Evolutionary conservation across 2,797 vertebrate species (phyloP).

Genomic region (Rhadinocentrus ornatus): DNA sequence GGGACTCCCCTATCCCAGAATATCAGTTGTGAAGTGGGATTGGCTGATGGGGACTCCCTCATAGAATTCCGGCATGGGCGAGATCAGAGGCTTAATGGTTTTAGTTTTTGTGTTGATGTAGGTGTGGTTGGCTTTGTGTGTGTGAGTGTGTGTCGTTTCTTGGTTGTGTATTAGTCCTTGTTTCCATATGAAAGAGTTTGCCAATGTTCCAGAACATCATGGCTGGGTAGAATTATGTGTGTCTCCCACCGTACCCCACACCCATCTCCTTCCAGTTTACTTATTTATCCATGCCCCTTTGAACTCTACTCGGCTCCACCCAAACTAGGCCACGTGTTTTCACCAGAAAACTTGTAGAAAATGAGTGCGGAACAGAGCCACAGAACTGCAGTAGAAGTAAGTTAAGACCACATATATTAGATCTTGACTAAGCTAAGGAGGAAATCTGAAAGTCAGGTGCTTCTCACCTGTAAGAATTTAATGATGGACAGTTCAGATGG

Average conservation of each 20-base stretch:
- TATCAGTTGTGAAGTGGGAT: slow-evolving; percentile 39
- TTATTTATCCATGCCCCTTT: slow-evolving; percentile 30
- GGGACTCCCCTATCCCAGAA: slow-evolving; percentile 57
- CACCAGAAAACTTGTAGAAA: slow-evolving; percentile 4
- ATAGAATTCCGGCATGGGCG: slow-evolving; percentile 28
- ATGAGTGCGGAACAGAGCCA: neutral
- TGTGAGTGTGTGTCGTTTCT: slow-evolving; percentile 3
- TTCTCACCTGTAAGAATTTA: slow-evolving; percentile 2
- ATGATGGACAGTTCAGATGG: neutral
- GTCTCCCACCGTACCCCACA: slow-evolving; percentile 8
- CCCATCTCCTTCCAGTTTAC: slow-evolving; percentile 20
- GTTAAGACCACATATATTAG: neutral
- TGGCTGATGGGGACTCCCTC: slow-evolving; percentile 34
- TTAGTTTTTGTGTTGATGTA: slow-evolving; percentile 33
- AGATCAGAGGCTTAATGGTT: slow-evolving; percentile 34
- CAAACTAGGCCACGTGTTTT: slow-evolving; percentile 19
- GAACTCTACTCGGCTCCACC: slow-evolving; percentile 45
- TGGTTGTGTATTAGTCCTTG: slow-evolving; percentile 22
- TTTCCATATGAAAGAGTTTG: slow-evolving; percentile 50
- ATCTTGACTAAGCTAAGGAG: neutral
- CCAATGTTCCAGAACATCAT: slow-evolving; percentile 56
- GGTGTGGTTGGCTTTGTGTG: slow-evolving; percentile 36
- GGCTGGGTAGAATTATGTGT: slow-evolving; percentile 34
- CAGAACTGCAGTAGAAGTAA: neutral
- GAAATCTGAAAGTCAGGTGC: slow-evolving; percentile 26